phyloP scores from a whole-genome alignment of 2,113 vertebrate species.

The Syngnathus typhle region DNA sequence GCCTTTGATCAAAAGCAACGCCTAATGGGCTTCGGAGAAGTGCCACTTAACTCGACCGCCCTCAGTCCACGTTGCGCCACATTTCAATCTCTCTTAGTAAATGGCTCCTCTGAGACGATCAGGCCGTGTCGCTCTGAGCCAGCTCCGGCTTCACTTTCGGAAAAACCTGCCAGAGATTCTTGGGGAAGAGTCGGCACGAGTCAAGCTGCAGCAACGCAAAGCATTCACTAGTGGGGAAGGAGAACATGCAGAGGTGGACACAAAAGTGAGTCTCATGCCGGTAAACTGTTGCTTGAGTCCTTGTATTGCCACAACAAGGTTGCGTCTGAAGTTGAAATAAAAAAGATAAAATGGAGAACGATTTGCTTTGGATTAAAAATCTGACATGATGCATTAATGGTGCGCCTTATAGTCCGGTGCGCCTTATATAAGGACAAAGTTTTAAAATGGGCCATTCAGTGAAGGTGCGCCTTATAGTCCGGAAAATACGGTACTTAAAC shows the following conservation, averaged over 20 bases:
- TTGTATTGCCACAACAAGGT: no score
- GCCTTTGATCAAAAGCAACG: conserved; percentile 70
- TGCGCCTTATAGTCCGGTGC: no score
- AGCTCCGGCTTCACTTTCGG: conserved; percentile 27
- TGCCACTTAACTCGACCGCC: conserved; percentile 65
- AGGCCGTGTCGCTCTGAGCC: conserved; percentile 51
- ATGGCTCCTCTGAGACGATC: conserved; percentile 60
- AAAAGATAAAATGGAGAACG: no score
- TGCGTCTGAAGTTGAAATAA: no score
- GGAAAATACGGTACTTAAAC: no score
- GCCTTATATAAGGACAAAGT: no score
- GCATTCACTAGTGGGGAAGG: neutral
- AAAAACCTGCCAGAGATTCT: conserved; percentile 29
- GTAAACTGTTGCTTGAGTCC: no score
- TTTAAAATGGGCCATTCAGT: no score
- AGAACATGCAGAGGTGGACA: neutral
- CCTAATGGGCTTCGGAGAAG: conserved; percentile 63
- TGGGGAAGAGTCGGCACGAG: neutral
- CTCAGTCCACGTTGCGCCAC: conserved; percentile 62
- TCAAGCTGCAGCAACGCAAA: neutral
- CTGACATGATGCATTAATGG: no score
- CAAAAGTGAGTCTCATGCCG: neutral
- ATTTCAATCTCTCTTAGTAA: conserved; percentile 66
- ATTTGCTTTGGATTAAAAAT: no score
- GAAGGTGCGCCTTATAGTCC: no score